Percentiles rank a stretch among this genome's conserved stretches.
phyloP scores from a whole-genome alignment of 2,797 vertebrate genomes.

The Cyclura pinguis region DNA sequence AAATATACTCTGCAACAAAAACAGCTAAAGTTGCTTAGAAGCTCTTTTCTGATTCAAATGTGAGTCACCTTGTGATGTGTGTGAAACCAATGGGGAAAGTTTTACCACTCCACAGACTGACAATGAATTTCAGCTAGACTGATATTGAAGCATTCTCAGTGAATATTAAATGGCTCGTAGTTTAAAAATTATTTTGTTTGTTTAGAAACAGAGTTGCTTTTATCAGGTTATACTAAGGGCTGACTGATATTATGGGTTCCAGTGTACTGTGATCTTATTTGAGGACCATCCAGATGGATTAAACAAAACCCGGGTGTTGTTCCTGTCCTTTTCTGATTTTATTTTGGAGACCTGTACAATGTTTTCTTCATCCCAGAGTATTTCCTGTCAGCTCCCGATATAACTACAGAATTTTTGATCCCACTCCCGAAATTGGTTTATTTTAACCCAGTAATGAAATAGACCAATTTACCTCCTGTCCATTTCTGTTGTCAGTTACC shows the following conservation, averaged over 20 bases:
- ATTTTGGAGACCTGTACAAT: no score
- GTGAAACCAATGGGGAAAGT: constrained; percentile 70
- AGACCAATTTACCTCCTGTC: background rate
- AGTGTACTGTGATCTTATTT: background rate
- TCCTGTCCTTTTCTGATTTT: no score
- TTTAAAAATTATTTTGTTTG: constrained; percentile 56
- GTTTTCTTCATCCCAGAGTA: no score
- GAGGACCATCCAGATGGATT: no score
- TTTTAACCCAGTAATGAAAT: no score
- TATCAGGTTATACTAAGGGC: background rate
- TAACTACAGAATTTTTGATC: no score
- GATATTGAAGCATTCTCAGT: constrained; percentile 59
- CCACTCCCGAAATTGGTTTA: no score
- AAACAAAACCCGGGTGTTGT: no score
- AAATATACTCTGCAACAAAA: constrained; percentile 71
- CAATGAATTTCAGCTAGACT: constrained; percentile 60
- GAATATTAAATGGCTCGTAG: constrained; percentile 43
- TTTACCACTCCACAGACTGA: constrained; percentile 65
- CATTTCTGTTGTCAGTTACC: background rate
- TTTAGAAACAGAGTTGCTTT: background rate
- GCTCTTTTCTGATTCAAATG: constrained; percentile 70
- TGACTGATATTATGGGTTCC: background rate
- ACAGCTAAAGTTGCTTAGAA: constrained; percentile 74
- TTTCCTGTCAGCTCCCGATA: no score
- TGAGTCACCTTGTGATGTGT: constrained; percentile 60